Base-by-base conservation (phyloP, 2,888 invertebrate genomes). In the Cryptosula pallasiana region DNA sequence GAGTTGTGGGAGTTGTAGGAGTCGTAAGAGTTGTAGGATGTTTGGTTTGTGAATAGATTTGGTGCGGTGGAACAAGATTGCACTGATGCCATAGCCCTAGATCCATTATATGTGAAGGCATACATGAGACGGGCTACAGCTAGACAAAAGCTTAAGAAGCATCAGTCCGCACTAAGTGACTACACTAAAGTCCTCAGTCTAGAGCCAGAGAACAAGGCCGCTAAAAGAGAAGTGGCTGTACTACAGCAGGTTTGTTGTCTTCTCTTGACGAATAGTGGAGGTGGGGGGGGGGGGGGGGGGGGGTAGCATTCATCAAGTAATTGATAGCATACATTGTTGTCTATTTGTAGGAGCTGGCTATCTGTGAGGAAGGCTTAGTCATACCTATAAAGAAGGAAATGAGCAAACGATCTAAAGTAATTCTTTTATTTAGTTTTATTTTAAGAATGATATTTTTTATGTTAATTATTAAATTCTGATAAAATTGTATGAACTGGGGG, bases 141-240 rank as follows among this genome's bases (percentile, higher is more conserved):
- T 45, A 76, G 92, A 73, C 89, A 91, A 79, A 88, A 87, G 2
- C 86, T 93, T 0, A 90, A 91, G 35, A 90, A 91, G 63, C 87
- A 90, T 25, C 86, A 89, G 25, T 88, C 90, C 57, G 94, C 95
- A 0, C 88, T 89, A 55, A 84, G 86, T 35, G 94, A 95, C 84
- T 88, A 92, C 74, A 84, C 87, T 36, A 88, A 88, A 77, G 89
- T 92, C 0, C 82, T 94, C 54, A 86, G 87, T 78, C 82, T 93
- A n/a, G 93, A 95, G 78, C 92, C 94, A 0, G 88, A 89, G 36
- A 95, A 94, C 81, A 87, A 86, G 72, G 89, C 90, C 58, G 91
- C 92, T 0, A 88, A 87, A 76, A 81, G 81, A 27, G 89, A 90
- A 79, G 81, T 91, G 23, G 85, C 86, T 1, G 86, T 87, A 72